Evolutionary conservation across 2,888 invertebrate genomes (phyloP).

Genomic region (Spilarctia lutea): DNA sequence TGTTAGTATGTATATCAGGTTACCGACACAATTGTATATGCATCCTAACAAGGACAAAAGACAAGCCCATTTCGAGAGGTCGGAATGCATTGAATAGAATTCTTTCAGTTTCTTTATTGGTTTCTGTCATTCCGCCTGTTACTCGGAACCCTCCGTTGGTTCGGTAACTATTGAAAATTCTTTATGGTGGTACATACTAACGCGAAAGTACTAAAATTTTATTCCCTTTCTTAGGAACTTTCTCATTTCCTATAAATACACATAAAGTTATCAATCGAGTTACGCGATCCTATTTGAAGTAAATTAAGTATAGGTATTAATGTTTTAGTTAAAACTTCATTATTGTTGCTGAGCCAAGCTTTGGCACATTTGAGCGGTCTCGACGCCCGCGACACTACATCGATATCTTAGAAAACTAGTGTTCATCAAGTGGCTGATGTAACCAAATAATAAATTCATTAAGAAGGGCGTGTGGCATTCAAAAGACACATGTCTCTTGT

Average conservation of each 20-base stretch:
- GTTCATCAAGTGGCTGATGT: no score
- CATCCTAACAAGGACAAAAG: constrained; percentile 48
- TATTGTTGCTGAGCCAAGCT: no score
- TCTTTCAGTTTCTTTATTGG: constrained; percentile 68
- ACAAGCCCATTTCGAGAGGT: constrained; percentile 52
- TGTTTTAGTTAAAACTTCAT: no score
- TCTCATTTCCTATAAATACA: not conserved
- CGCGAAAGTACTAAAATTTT: not conserved
- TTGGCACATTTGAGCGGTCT: no score
- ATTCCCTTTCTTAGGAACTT: not conserved
- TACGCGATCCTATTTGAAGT: no score
- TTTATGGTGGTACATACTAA: constrained; percentile 22
- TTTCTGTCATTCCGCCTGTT: constrained; percentile 47
- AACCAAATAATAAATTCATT: no score
- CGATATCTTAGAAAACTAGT: no score
- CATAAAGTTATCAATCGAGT: not conserved
- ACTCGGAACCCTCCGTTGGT: constrained; percentile 26
- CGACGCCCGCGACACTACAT: no score
- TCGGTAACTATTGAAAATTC: constrained; percentile 54
- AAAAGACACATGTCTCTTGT: no score
- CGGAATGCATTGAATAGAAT: constrained; percentile 70
- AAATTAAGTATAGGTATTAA: no score
- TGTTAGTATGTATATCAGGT: not conserved
- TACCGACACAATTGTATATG: constrained; percentile 43
- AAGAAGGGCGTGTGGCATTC: no score